A percentile compares a stretch with the other conserved stretches of the same genome.
phyloP scores from a whole-genome alignment of 2,113 vertebrate genomes.

The Ochotona princeps region DNA sequence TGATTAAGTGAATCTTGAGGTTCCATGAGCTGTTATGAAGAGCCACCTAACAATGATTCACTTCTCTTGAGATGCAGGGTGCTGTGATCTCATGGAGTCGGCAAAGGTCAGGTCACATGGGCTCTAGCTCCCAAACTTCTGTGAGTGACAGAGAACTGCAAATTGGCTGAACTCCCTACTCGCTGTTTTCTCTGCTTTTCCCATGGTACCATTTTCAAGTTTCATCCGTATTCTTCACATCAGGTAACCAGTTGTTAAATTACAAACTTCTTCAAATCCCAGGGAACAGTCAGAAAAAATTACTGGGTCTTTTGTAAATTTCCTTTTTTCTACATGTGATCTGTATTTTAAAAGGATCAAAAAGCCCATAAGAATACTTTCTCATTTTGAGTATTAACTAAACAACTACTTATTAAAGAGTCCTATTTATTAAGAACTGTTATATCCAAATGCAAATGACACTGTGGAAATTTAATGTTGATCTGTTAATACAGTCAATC shows the following conservation, averaged over 20 bases:
- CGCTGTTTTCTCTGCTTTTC: not conserved
- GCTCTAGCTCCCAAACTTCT: not conserved
- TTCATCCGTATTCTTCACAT: not conserved
- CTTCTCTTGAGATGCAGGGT: not conserved
- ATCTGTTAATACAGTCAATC: not conserved
- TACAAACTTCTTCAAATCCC: not conserved
- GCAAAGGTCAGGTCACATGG: not conserved
- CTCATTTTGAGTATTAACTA: not conserved
- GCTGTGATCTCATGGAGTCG: not conserved
- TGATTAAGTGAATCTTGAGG: not conserved
- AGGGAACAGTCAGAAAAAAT: not conserved
- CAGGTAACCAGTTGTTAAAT: not conserved
- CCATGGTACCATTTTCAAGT: not conserved
- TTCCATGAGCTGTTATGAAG: not conserved
- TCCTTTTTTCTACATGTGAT: not conserved
- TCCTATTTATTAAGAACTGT: not conserved
- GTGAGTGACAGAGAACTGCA: not conserved
- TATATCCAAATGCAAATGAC: not conserved
- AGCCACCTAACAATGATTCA: not conserved
- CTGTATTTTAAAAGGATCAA: not conserved
- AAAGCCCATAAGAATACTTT: constrained; percentile 31
- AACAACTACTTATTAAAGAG: not conserved
- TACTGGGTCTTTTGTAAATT: not conserved
- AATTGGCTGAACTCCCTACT: not conserved
- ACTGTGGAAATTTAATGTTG: not conserved